These are phyloP conservation scores for Eulithis prunata DNA, from an alignment of 2,888 invertebrate genomes.

Conservation along the genomic window DNA sequence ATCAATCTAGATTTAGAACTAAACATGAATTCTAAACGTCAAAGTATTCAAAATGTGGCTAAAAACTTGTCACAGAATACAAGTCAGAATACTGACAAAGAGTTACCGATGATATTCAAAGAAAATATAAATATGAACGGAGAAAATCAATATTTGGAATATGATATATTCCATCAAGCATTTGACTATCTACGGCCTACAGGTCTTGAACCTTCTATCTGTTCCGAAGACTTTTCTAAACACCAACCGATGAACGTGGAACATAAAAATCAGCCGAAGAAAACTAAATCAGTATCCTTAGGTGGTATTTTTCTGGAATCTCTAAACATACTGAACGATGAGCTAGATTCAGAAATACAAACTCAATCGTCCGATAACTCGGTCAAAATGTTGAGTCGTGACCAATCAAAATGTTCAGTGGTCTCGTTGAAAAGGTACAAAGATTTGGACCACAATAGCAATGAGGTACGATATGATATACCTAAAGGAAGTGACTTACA, in stretches of 20 bases:
- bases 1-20: neutral
- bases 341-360: conserved; percentile 36
- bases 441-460: conserved; percentile 66
- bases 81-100: neutral
- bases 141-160: neutral
- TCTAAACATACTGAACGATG: conserved; percentile 62
- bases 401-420: conserved; percentile 59
- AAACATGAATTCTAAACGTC: neutral
- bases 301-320: conserved; percentile 61
- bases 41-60: neutral
- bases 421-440: conserved; percentile 64
- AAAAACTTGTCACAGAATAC: neutral
- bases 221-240: too few species aligned
- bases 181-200: neutral
- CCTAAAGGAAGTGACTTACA: conserved; percentile 54
- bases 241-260: neutral
- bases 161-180: neutral
- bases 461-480: conserved; percentile 47
- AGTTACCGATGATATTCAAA: neutral
- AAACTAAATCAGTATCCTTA: conserved; percentile 1
- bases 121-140: neutral
- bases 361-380: conserved; percentile 35
- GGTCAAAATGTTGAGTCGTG: conserved; percentile 44
- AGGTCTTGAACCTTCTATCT: neutral
- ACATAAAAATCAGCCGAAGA: neutral